These are phyloP conservation scores for Leptocoma aspasia DNA, from an alignment of 2,113 vertebrate genomes.

Conservation along the genomic window DNA sequence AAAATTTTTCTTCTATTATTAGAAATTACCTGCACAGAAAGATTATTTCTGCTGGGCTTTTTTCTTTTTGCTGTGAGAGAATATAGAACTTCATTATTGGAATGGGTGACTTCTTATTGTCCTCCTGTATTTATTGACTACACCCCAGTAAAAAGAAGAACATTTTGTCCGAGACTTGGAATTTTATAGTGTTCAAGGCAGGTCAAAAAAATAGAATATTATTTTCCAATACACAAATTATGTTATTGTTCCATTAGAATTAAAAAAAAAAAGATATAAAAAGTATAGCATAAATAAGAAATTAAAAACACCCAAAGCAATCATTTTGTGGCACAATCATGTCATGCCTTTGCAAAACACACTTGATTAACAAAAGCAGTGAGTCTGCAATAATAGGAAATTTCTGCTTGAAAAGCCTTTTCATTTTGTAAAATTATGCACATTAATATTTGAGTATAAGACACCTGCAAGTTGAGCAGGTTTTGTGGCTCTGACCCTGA, in stretches of 20 bases:
- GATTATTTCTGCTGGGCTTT: fast-evolving
- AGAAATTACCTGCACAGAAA: not conserved
- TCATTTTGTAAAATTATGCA: not conserved
- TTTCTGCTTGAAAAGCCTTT: not conserved
- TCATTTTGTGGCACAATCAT: not conserved
- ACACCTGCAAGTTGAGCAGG: not conserved
- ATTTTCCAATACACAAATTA: not conserved
- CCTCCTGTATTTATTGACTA: not conserved
- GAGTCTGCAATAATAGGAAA: not conserved
- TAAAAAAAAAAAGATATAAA: not conserved
- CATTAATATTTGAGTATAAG: not conserved
- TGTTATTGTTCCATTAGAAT: not conserved
- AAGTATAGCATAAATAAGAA: not conserved
- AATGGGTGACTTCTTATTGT: not conserved
- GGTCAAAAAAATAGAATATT: not conserved
- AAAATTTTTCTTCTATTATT: not conserved
- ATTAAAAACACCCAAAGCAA: not conserved
- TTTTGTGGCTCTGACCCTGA: not conserved
- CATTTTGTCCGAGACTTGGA: not conserved
- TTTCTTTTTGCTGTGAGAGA: not conserved
- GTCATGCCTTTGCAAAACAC: not conserved
- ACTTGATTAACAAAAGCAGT: not conserved
- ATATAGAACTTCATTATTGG: not conserved
- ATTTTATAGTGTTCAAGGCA: not conserved
- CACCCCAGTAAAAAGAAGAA: not conserved